Percentiles rank a stretch among this genome's conserved stretches.
Evolutionary conservation across 2,888 invertebrate species (phyloP).

Genomic region (Herminia tarsipennalis): DNA sequence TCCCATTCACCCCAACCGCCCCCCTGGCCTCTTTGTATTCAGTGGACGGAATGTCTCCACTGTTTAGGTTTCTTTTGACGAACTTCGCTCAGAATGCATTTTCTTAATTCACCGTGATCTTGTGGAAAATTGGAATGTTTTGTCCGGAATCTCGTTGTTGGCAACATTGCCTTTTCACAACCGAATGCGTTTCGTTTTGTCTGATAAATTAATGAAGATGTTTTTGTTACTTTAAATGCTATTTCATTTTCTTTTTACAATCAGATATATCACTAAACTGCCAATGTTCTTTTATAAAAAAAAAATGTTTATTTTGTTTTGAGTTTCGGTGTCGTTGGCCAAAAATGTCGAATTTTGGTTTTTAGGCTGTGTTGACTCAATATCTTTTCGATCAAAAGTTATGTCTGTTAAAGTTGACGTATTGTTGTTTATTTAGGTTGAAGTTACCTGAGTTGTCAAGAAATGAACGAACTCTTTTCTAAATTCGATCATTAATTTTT

Average conservation of each 20-base stretch:
- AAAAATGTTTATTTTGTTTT: too few relatives aligned
- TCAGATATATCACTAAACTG: not conserved
- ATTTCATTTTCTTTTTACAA: not conserved
- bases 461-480: too few relatives aligned
- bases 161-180: constrained; percentile 19
- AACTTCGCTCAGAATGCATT: constrained; percentile 65
- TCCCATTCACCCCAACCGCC: constrained; percentile 21
- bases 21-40: constrained; percentile 73
- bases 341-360: too few relatives aligned
- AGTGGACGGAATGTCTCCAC: constrained; percentile 64
- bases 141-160: constrained; percentile 25
- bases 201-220: constrained; percentile 3
- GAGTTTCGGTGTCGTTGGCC: too few relatives aligned
- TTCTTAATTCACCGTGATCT: constrained; percentile 55
- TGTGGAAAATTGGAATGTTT: constrained; percentile 37
- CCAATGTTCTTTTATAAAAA: too few relatives aligned
- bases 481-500: too few relatives aligned
- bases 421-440: constrained; percentile 7
- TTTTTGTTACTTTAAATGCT: constrained; percentile 2
- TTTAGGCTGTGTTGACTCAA: too few relatives aligned
- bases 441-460: constrained; percentile 2
- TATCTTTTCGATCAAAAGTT: too few relatives aligned
- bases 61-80: constrained; percentile 83
- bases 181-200: constrained; percentile 14
- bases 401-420: too few relatives aligned